A percentile compares a stretch with the other conserved stretches of the same genome.
These are phyloP conservation scores for Lithosia quadra DNA, from an alignment of 2,888 invertebrate genomes.

Conservation along the genomic window DNA sequence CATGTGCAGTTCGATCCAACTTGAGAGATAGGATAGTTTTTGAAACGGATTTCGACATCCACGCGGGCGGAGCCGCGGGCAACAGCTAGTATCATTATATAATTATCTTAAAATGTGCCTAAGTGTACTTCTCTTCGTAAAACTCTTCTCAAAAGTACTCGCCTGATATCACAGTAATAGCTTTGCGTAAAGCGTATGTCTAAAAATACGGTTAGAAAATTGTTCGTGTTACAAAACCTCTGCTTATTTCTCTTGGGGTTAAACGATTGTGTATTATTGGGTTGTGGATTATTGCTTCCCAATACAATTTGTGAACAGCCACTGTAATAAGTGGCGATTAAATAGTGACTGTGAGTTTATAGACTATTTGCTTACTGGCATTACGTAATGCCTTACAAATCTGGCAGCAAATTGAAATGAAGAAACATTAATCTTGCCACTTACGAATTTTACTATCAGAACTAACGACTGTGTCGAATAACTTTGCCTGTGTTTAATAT, in stretches of 20 bases:
- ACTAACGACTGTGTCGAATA: neutral
- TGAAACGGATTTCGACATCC: too few relatives aligned
- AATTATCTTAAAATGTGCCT: too few relatives aligned
- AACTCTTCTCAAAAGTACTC: neutral
- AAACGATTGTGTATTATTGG: neutral
- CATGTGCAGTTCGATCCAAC: too few relatives aligned
- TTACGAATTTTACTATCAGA: neutral
- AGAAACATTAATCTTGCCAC: neutral
- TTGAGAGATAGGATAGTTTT: too few relatives aligned
- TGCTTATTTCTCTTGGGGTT: neutral
- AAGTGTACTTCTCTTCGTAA: too few relatives aligned
- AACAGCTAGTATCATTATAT: too few relatives aligned
- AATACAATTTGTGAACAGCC: neutral
- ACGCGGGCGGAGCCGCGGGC: too few relatives aligned
- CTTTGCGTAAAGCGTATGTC: too few relatives aligned
- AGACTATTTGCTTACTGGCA: neutral
- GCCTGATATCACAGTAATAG: neutral
- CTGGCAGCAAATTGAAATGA: neutral
- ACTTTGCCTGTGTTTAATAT: neutral
- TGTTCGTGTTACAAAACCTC: neutral
- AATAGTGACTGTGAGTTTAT: neutral
- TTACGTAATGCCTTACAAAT: neutral
- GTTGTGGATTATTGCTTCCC: neutral
- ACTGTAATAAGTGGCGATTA: neutral
- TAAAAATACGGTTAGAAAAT: too few relatives aligned